A percentile compares a stretch with the other conserved stretches of the same genome.
Evolutionary conservation across 35 echinoderm and acorn worm genomes (phyloP).

Genomic region (Lytechinus variegatus): DNA sequence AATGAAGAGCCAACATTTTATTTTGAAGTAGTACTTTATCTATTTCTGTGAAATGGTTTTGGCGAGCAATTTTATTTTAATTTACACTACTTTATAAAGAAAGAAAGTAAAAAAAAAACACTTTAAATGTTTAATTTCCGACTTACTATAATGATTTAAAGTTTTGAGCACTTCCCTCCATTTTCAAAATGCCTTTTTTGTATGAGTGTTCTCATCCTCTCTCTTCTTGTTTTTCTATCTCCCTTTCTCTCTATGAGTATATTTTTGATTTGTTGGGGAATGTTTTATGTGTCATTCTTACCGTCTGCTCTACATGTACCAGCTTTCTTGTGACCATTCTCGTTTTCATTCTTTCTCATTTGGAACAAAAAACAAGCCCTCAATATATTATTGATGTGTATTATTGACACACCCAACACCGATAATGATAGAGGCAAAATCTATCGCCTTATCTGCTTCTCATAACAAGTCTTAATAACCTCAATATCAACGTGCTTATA

Average conservation of each 20-base stretch:
- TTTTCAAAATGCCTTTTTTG: no score
- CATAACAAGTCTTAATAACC: neutral
- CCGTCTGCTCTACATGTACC: neutral
- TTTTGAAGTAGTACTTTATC: no score
- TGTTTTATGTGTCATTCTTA: neutral
- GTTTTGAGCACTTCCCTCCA: no score
- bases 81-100: no score
- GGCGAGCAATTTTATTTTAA: no score
- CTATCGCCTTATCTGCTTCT: neutral
- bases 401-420: neutral
- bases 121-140: no score
- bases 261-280: no score
- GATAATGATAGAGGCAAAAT: neutral
- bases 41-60: no score
- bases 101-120: no score
- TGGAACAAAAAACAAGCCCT: neutral
- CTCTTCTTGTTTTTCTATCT: conserved; percentile 10
- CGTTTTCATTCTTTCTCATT: neutral
- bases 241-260: neutral
- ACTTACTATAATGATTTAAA: no score
- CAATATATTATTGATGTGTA: neutral
- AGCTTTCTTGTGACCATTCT: neutral
- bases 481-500: neutral
- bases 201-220: neutral
- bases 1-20: no score